A percentile compares a stretch with the other conserved stretches of the same genome.
Evolutionary conservation across 2,888 invertebrate species (phyloP).

Genomic region (Nemotelus pantherinus): DNA sequence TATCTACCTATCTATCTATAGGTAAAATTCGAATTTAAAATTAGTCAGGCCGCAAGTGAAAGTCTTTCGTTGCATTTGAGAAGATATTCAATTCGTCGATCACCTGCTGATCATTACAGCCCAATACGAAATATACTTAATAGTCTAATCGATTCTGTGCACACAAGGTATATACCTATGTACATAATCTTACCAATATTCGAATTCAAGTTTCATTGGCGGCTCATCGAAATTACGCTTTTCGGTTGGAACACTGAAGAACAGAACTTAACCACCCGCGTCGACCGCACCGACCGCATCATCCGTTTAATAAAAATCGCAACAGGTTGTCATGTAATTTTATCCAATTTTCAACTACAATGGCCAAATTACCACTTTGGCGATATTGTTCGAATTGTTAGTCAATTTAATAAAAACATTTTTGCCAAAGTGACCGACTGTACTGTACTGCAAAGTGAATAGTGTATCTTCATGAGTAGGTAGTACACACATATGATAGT

Average conservation of each 20-base stretch:
- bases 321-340: conserved; percentile 36
- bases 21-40: too few relatives aligned
- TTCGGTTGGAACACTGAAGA: not conserved
- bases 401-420: conserved; percentile 35
- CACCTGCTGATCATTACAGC: too few relatives aligned
- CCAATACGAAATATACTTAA: too few relatives aligned
- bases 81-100: too few relatives aligned
- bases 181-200: not conserved
- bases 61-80: too few relatives aligned
- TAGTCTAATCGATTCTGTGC: too few relatives aligned
- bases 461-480: too few relatives aligned
- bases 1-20: too few relatives aligned
- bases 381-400: conserved; percentile 26
- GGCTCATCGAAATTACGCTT: conserved; percentile 5
- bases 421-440: conserved; percentile 7
- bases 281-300: conserved; percentile 1
- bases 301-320: conserved; percentile 26
- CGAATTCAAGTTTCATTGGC: conserved; percentile 8
- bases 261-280: not conserved
- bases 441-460: not conserved
- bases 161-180: too few relatives aligned
- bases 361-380: conserved; percentile 22
- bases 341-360: conserved; percentile 32
- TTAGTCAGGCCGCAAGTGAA: too few relatives aligned
- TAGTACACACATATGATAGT: too few relatives aligned